A percentile compares a stretch with the other conserved stretches of the same genome.
Evolutionary conservation across 2,888 invertebrate species (phyloP).

Genomic region (Chaetogeoica ovagalla): DNA sequence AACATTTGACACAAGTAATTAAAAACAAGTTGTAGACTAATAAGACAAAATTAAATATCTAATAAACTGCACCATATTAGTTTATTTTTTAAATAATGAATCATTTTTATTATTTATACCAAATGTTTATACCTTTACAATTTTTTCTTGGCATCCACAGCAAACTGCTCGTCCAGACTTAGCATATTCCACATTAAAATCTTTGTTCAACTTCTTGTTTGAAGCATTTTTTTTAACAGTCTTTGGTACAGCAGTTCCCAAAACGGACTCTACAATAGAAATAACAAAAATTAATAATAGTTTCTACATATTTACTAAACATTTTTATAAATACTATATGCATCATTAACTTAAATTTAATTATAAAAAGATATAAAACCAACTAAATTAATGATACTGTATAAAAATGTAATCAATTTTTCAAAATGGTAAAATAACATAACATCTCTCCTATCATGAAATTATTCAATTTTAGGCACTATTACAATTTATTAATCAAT

Average conservation of each 20-base stretch:
- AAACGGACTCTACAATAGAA: conserved; percentile 56
- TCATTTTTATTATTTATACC: not conserved
- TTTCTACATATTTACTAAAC: too few relatives aligned
- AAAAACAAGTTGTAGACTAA: too few relatives aligned
- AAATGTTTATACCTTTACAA: conserved; percentile 64
- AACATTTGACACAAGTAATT: too few relatives aligned
- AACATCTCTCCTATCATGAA: too few relatives aligned
- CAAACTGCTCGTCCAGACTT: conserved; percentile 82
- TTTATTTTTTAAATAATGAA: not conserved
- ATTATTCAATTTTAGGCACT: too few relatives aligned
- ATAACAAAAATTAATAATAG: not conserved
- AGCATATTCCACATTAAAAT: conserved; percentile 81
- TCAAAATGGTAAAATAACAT: too few relatives aligned
- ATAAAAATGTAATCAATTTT: not conserved
- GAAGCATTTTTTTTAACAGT: conserved; percentile 54
- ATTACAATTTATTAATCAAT: too few relatives aligned
- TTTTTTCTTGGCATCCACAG: conserved; percentile 81
- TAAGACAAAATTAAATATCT: too few relatives aligned
- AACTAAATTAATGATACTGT: not conserved
- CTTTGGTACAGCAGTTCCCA: conserved; percentile 59
- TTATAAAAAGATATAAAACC: not conserved
- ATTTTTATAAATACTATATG: not conserved
- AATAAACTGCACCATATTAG: too few relatives aligned
- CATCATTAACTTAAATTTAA: not conserved
- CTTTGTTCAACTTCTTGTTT: conserved; percentile 61